These are phyloP conservation scores for Ptilorrhoa leucosticta DNA, from an alignment of 2,113 vertebrate species.

Conservation along the genomic window DNA sequence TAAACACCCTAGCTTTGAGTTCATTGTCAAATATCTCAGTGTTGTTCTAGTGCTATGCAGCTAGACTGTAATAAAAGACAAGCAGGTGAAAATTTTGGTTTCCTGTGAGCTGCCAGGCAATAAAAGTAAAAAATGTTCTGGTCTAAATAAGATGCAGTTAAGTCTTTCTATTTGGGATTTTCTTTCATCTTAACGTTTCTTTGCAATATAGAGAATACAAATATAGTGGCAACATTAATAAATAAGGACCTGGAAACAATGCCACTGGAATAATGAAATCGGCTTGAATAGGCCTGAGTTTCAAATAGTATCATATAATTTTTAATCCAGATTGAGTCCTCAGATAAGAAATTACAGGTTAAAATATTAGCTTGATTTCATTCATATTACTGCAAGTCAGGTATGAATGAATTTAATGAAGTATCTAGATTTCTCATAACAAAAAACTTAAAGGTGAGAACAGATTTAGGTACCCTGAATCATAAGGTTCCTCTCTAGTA, in stretches of 20 bases:
- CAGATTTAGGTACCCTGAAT: rapidly evolving
- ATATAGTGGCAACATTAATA: background rate
- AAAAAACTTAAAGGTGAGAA: background rate
- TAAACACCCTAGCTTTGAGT: background rate
- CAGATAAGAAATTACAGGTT: background rate
- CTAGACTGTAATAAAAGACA: background rate
- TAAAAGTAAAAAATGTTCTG: background rate
- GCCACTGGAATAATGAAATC: background rate
- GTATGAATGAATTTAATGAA: background rate
- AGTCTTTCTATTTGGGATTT: background rate
- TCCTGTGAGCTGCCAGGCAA: background rate
- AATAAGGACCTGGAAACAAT: background rate
- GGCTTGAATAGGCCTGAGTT: background rate
- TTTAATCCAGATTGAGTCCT: background rate
- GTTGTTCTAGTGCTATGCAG: background rate
- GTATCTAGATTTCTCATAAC: background rate
- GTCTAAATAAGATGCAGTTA: background rate
- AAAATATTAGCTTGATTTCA: background rate
- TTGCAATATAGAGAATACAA: background rate
- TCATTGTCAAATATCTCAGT: background rate
- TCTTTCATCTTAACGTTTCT: background rate
- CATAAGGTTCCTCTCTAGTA: background rate
- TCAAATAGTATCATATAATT: background rate
- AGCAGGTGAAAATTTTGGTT: background rate
- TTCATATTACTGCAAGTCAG: background rate